These are phyloP conservation scores for Pseudochirops cupreus DNA, from an alignment of 2,797 vertebrate species.

Conservation along the genomic window DNA sequence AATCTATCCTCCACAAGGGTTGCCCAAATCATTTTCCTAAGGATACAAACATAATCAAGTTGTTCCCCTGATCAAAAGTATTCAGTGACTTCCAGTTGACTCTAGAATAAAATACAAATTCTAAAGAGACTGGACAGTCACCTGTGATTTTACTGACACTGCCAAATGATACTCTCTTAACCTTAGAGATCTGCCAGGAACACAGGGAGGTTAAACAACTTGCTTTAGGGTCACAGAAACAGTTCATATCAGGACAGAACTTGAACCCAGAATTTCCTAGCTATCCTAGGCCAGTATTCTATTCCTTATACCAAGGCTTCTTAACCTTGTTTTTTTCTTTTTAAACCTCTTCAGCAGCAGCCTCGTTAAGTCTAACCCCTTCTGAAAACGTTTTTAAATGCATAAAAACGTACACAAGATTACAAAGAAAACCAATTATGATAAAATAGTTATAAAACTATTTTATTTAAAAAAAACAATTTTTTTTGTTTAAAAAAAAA, in stretches of 20 bases:
- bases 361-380: background rate
- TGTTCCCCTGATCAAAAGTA: background rate
- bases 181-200: background rate
- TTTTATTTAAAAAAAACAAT: background rate
- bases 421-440: background rate
- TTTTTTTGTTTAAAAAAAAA: background rate
- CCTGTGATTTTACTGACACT: background rate
- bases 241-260: background rate
- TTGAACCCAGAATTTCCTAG: background rate
- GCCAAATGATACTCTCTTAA: background rate
- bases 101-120: background rate
- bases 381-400: background rate
- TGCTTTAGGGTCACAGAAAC: background rate
- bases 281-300: background rate
- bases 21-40: background rate
- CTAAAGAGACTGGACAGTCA: background rate
- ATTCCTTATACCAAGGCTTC: background rate
- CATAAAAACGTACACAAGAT: background rate
- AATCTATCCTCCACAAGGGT: background rate
- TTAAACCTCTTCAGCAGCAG: background rate
- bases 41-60: background rate
- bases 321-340: background rate
- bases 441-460: background rate
- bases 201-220: background rate
- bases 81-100: background rate